These are phyloP conservation scores for Tangara arthus DNA, from an alignment of 2,797 vertebrate genomes.

Conservation along the genomic window DNA sequence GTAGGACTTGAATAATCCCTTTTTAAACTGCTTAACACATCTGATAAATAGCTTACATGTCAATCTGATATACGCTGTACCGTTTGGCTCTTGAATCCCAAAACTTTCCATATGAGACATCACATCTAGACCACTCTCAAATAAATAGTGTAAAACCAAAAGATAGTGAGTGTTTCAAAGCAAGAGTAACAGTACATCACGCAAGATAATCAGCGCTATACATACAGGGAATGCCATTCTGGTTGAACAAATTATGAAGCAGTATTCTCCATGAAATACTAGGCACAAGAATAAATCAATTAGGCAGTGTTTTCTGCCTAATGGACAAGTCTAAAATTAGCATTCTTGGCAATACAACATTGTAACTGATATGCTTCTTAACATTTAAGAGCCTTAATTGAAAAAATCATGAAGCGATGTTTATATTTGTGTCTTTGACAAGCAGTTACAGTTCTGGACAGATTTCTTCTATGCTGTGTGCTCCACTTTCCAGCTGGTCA, in stretches of 20 bases:
- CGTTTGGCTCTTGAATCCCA: constrained; percentile 33
- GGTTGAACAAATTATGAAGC: constrained; percentile 56
- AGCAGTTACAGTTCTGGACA: constrained; percentile 69
- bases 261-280: constrained; percentile 61
- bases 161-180: constrained; percentile 49
- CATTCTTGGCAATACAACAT: constrained; percentile 75
- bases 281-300: constrained; percentile 72
- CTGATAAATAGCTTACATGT: constrained; percentile 19
- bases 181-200: constrained; percentile 65
- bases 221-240: constrained; percentile 61
- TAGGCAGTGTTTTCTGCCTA: constrained; percentile 68
- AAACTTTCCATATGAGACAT: constrained; percentile 19
- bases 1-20: constrained; percentile 51
- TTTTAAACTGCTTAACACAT: constrained; percentile 42
- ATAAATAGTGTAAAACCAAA: constrained; percentile 64
- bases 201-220: constrained; percentile 59
- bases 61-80: constrained; percentile 26
- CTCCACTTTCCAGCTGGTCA: constrained; percentile 71
- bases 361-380: constrained; percentile 69
- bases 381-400: constrained; percentile 67
- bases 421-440: constrained; percentile 65
- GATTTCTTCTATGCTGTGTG: constrained; percentile 72
- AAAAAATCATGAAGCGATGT: constrained; percentile 69
- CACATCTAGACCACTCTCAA: constrained; percentile 56
- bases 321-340: constrained; percentile 64